Evolutionary conservation across 2,113 vertebrate genomes (phyloP), one percentile per base, ranked within the genome.

Genomic region (Tachycineta bicolor): DNA sequence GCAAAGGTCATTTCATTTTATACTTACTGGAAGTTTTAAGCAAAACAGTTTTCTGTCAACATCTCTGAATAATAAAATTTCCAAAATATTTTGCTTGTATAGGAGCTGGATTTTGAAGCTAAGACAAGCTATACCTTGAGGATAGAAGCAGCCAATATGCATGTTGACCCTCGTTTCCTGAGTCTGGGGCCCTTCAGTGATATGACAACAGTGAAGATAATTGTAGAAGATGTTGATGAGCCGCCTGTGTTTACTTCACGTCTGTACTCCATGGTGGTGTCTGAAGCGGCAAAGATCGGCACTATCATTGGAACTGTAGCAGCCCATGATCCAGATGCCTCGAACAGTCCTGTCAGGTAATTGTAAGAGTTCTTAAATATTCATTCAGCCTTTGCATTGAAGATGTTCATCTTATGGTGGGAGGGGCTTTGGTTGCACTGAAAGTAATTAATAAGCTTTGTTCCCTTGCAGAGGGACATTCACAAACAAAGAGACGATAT

Each of bases 61-160:
- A 41, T 67, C 55, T 58, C 52, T 49, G 31, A 28, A 31, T 93
- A 84, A 94, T 95, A 87, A 94, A 78, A 94, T 92, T 93, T 77
- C 60, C 43, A 81, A 92, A 96, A 94, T 70, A 83, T 22, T 89
- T 91, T 88, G 62, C 68, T 43, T 90, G 59, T 56, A 12, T 43
- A 99, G 99, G 98, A 99, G 71, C 96, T 99, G 47, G 99, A 99
- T 97, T 99, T 99, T 74, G 99, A 99, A 98, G 98, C 98, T 41
- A 99, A 99, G 92, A 98, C 98, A 81, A 99, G 98, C 96, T 99
- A 99, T 41, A 98, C 98, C 0, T 94, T 99, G 74, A 98, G 98
- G 93, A 98, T 99, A 92, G 99, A 99, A 97, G 99, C 98, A 73
- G 98, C 99, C 16, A 99, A 99, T 96, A 98, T 98, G 92, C 98